phyloP scores from a whole-genome alignment of 1,140 invertebrate genomes.

The Macrocentrus cingulum region DNA sequence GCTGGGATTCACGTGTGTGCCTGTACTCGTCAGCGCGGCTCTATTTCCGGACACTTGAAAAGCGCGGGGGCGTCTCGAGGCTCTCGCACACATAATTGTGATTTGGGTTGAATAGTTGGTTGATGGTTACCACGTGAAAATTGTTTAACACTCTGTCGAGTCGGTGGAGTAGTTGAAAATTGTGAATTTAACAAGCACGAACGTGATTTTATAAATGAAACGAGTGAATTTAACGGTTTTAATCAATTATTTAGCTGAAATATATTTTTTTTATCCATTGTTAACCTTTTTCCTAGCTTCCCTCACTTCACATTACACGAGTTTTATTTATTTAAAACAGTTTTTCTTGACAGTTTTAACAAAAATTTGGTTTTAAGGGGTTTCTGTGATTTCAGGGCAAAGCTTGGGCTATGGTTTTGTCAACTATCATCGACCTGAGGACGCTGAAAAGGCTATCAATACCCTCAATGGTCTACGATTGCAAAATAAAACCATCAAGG shows the following conservation, averaged over 20 bases:
- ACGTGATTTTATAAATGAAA: too few species aligned
- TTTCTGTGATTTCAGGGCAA: conserved; percentile 78
- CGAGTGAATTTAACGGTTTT: too few species aligned
- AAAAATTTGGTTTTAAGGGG: too few species aligned
- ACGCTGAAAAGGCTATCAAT: conserved; percentile 97
- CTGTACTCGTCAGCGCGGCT: conserved; percentile 34
- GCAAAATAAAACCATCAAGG: conserved; percentile 99
- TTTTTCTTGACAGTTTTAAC: neutral
- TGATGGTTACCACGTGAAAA: too few species aligned
- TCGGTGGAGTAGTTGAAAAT: too few species aligned
- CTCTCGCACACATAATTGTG: conserved; percentile 23
- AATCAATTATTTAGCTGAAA: too few species aligned
- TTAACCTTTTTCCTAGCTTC: too few species aligned
- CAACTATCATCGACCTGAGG: conserved; percentile 95
- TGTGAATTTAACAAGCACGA: too few species aligned
- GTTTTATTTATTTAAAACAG: conserved; percentile 1
- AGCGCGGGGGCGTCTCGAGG: conserved; percentile 49
- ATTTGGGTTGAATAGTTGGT: conserved; percentile 7
- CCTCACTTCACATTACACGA: neutral
- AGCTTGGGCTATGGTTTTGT: conserved; percentile 99
- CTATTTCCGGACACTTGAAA: conserved; percentile 46
- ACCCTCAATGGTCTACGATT: conserved; percentile 94
- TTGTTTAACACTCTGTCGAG: neutral
- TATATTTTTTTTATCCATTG: too few species aligned
- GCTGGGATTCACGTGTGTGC: conserved; percentile 1